Evolutionary conservation across 1,140 invertebrate genomes (phyloP), one percentile per base, ranked within the genome.

Genomic region (Halictus rubicundus): DNA sequence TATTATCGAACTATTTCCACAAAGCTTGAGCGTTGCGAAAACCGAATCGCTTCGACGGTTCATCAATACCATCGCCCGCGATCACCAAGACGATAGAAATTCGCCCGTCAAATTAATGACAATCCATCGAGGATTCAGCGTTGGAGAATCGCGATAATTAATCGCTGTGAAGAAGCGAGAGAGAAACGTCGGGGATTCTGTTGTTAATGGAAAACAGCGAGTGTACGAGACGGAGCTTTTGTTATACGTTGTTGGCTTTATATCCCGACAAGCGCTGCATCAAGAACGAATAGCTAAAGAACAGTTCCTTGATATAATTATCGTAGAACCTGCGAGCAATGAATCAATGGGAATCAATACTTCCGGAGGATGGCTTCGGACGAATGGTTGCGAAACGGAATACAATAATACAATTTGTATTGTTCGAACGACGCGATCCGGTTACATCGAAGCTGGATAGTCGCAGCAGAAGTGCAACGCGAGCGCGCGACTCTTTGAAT

Each of bases 251-350:
- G 49, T 42, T 16, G 60, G 59, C 57, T 76, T 52, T 60, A 63
- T 52, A 64, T 57, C 57, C 14, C 49, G 37, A 60, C 27, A 3
- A 14, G 7, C 1, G 49, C 46, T 37, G 16, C n/a, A 16, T 25
- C 49, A 69, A 37, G 65, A 27, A 46, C 27, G 65, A 37, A 82
- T 84, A 82, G 84, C 84, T 84, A 84, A 65, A 52, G 83, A 80
- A 83, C 27, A 76, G 71, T 80, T 63, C 42, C 52, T 64, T 39
- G 14, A 21, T 57, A 23, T 78, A 61, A 59, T 60, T 80, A 66
- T 60, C 37, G 25, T 61, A 65, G 61, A 79, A 73, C 64, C 32
- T 27, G 10, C 42, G 42, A 46, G 14, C 23, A 42, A 61, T 64
- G 46, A 39, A 27, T 6, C 23, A n/a, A 65, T 4, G 12, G 23